Conservation (phyloP, 2,113 vertebrate genomes). For the Aegotheles bennettii region DNA sequence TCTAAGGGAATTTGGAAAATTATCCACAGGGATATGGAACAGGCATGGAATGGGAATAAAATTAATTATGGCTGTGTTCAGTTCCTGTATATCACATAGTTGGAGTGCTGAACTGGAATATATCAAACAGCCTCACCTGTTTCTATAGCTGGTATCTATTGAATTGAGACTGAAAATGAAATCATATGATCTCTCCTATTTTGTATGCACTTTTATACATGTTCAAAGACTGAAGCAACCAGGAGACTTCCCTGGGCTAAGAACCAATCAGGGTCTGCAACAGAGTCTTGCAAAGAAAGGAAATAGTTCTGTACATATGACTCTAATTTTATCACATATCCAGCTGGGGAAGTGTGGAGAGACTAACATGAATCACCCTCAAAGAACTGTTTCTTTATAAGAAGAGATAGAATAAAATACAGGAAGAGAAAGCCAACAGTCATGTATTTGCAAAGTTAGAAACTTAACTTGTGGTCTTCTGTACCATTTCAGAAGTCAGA, state of each 20-base stretch:
- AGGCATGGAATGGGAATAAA: background rate
- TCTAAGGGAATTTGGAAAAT: background rate
- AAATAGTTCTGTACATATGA: background rate
- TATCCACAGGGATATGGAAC: background rate
- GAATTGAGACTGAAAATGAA: conserved; percentile 1
- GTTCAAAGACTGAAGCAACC: background rate
- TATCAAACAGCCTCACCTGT: background rate
- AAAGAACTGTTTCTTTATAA: background rate
- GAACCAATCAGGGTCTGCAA: background rate
- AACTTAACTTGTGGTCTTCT: background rate
- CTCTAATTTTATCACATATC: conserved; percentile 15
- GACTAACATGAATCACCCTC: background rate
- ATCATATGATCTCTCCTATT: background rate
- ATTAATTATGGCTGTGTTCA: background rate
- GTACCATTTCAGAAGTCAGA: background rate
- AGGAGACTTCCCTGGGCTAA: background rate
- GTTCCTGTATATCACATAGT: background rate
- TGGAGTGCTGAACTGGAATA: background rate
- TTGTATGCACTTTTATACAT: background rate
- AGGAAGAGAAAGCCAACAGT: background rate
- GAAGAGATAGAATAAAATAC: background rate
- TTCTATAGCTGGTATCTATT: background rate
- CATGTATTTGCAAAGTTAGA: background rate
- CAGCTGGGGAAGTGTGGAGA: background rate
- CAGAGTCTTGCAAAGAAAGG: background rate